Conservation (phyloP, 2,797 vertebrate species). For the Gastrophryne carolinensis region DNA sequence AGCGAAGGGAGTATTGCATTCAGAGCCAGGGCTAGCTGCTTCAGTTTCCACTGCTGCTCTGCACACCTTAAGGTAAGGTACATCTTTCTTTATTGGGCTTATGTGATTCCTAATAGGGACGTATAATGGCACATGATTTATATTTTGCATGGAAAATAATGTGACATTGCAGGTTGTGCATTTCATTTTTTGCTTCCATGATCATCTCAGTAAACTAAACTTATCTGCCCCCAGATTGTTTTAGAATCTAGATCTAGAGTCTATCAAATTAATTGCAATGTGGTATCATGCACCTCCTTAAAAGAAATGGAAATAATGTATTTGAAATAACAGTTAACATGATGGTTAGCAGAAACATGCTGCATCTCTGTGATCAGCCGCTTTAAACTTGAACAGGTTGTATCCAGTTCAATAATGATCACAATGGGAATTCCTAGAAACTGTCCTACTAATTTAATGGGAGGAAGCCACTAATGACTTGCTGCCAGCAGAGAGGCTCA, state of each 20-base stretch:
- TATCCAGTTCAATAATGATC: constrained; percentile 17
- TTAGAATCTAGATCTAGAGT: too few species aligned
- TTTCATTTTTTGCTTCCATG: too few species aligned
- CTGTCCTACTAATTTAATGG: background rate
- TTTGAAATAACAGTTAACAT: too few species aligned
- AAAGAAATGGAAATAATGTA: too few species aligned
- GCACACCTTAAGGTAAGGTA: constrained; percentile 26
- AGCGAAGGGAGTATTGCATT: background rate
- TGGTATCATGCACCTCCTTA: too few species aligned
- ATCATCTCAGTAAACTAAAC: too few species aligned
- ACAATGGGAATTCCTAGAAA: constrained; percentile 28
- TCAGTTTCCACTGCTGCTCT: constrained; percentile 2
- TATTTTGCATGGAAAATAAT: background rate
- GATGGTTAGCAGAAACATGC: too few species aligned
- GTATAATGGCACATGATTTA: too few species aligned
- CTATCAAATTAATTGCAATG: too few species aligned
- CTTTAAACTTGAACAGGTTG: constrained; percentile 9
- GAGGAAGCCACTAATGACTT: constrained; percentile 16
- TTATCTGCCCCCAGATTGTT: too few species aligned
- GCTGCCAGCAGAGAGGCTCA: background rate
- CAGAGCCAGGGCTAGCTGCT: background rate
- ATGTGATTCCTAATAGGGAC: background rate
- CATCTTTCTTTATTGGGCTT: background rate
- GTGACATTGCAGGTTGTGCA: background rate
- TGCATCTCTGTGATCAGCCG: background rate